A percentile compares a stretch with the other conserved stretches of the same genome.
These are phyloP conservation scores for Celastrina argiolus DNA, from an alignment of 2,888 invertebrate species.

Conservation along the genomic window DNA sequence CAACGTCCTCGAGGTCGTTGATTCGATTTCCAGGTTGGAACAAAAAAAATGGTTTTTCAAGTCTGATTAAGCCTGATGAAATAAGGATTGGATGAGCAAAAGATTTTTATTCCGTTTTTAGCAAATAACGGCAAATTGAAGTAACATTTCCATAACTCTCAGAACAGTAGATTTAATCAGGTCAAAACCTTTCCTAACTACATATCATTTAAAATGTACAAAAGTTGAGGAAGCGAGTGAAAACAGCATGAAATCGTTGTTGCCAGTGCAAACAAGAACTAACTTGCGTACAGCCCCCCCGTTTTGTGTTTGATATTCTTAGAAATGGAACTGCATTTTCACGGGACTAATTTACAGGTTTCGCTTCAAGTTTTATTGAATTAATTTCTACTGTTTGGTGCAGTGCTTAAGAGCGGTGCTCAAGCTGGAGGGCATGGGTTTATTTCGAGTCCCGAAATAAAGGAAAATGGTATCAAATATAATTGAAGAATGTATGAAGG, in stretches of 20 bases:
- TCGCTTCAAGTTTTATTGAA: not conserved
- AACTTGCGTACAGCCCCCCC: not conserved
- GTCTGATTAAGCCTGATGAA: too few species aligned
- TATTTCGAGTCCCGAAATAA: too few species aligned
- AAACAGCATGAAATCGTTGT: not conserved
- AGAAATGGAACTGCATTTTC: not conserved
- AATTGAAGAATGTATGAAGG: too few species aligned
- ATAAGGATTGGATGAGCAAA: too few species aligned
- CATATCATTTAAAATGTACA: constrained; percentile 19
- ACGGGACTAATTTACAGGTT: not conserved
- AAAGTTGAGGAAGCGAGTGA: constrained; percentile 8
- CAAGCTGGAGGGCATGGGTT: too few species aligned
- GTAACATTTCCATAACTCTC: not conserved
- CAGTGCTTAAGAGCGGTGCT: too few species aligned
- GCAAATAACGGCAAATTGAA: not conserved
- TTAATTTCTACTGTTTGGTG: too few species aligned
- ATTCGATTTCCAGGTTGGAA: too few species aligned
- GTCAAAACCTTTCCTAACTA: not conserved
- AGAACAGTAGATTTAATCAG: not conserved
- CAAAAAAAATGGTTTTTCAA: too few species aligned
- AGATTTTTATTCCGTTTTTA: too few species aligned
- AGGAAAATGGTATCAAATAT: too few species aligned
- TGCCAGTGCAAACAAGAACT: not conserved
- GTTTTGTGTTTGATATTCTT: not conserved
- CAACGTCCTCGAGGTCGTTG: too few species aligned